Conservation (phyloP, 2,888 invertebrate genomes). For the Caenorhabditis becei region DNA sequence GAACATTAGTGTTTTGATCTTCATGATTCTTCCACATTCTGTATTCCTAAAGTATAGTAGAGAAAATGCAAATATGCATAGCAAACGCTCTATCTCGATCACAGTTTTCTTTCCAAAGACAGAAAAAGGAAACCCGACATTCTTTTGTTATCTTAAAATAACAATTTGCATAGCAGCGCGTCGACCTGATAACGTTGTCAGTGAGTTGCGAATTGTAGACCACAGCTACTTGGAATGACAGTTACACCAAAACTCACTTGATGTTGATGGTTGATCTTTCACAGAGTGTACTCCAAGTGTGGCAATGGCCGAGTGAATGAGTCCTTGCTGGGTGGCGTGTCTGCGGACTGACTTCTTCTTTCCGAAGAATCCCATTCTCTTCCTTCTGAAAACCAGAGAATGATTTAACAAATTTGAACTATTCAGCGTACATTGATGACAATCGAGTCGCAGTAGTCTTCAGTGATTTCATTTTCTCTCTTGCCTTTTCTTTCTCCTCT, state of each 20-base stretch:
- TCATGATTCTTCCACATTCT: neutral
- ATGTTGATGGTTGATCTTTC: constrained; percentile 55
- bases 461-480: constrained; percentile 57
- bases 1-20: neutral
- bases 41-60: no score
- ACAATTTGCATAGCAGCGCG: constrained; percentile 35
- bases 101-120: neutral
- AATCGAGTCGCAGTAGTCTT: constrained; percentile 54
- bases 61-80: neutral
- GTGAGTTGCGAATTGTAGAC: constrained; percentile 44
- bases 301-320: constrained; percentile 69
- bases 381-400: constrained; percentile 48
- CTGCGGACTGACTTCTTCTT: constrained; percentile 53
- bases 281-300: constrained; percentile 67
- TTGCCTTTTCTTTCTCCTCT: constrained; percentile 67
- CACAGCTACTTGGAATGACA: constrained; percentile 49
- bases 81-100: constrained; percentile 8
- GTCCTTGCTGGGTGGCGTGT: constrained; percentile 66
- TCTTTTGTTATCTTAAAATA: constrained; percentile 56
- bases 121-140: constrained; percentile 5
- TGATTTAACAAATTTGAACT: neutral
- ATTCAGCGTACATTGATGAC: constrained; percentile 32
- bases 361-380: constrained; percentile 54
- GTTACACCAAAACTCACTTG: constrained; percentile 27
- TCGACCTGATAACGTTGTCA: constrained; percentile 16